phyloP scores from a whole-genome alignment of 2,113 vertebrate genomes.

The Ptilonorhynchus violaceus region DNA sequence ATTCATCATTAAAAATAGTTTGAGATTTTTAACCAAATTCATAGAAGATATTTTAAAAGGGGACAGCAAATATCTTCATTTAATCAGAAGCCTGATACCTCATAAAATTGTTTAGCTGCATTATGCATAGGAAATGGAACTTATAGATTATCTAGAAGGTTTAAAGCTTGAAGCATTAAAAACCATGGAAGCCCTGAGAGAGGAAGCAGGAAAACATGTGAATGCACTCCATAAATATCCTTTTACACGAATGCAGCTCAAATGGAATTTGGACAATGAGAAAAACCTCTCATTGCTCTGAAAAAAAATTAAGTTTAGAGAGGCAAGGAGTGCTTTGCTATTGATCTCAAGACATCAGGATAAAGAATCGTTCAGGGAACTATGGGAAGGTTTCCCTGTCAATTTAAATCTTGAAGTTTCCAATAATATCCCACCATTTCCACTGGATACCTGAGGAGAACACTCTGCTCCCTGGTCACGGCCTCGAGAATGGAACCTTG shows the following conservation, averaged over 20 bases:
- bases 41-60: background rate
- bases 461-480: background rate
- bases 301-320: background rate
- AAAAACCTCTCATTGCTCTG: background rate
- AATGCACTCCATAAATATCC: background rate
- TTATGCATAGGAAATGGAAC: background rate
- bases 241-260: background rate
- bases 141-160: background rate
- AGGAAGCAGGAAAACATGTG: background rate
- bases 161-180: background rate
- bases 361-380: background rate
- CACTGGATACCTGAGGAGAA: background rate
- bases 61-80: background rate
- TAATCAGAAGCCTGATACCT: background rate
- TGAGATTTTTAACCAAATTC: background rate
- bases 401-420: background rate
- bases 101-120: background rate
- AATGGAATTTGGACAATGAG: background rate
- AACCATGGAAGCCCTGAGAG: background rate
- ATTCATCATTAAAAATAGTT: background rate
- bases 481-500: background rate
- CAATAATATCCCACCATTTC: background rate
- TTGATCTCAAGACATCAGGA: background rate
- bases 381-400: background rate
- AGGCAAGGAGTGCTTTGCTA: background rate